Base-by-base conservation (phyloP, 2,113 vertebrate genomes). In the Phaethon lepturus region DNA sequence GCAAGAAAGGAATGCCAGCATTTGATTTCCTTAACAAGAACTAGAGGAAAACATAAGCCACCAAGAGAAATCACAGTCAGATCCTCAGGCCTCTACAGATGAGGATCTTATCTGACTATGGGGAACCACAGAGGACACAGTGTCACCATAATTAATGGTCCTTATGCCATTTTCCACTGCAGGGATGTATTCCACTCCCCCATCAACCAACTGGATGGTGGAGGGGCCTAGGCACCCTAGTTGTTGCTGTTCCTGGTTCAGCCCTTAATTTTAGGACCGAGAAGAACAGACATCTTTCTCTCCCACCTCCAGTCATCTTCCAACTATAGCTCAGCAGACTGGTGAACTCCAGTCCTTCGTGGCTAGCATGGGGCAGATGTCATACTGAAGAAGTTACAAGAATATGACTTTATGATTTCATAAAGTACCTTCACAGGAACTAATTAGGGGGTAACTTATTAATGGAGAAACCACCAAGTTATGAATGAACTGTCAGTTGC, bases 401-500 rank as follows among this genome's bases (percentile, higher is more conserved):
- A 95, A 44, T n/a, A 93, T 60, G 68, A 92, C 79, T 86, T 92
- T 33, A 42, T 79, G 76, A 85, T 88, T 95, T 86, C 86, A 79
- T 59, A 17, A 86, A 92, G 78, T 71, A 92, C 82, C 83, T 97
- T 95, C 93, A 86, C 72, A 93, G 95, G 90, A 94, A 93, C 74
- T 88, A 92, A 93, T 86, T 91, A 93, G 67, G 69, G 68, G 71
- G 33, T 76, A 89, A 86, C 71, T 90, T 95, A 80, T 80, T 94
- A 96, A 68, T 0, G 4, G 60, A 94, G 80, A 93, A 96, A 89
- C 76, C 59, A 83, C 76, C n/a, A 31, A 86, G 62, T 90, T 93
- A 60, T 72, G 95, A 95, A 95, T 93, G 81, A 94, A 88, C 56
- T 86, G 71, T 56, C 85, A 86, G 68, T 69, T 52, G 77, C 91